Base-by-base conservation (phyloP, 2,797 vertebrate species). In the Ceryle rudis region DNA sequence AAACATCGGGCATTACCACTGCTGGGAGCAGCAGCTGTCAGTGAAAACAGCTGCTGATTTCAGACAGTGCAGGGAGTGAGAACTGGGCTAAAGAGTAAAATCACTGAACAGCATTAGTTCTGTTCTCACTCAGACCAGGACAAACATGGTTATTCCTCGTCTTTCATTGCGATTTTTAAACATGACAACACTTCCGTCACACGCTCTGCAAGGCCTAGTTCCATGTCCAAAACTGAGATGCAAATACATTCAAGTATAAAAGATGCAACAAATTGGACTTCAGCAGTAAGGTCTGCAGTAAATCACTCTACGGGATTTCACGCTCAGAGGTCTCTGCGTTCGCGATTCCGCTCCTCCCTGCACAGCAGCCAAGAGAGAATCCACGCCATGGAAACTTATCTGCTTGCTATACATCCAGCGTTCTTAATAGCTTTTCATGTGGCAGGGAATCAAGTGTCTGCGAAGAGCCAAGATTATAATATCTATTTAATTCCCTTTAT, bases 391-490 rank as follows among this genome's bases (percentile, higher is more conserved):
- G 81, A 66, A 84, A 77, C 17, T 65, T 62, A 84, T 90, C 89
- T 93, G 49, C 64, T 47, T 41, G 31, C 85, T 83, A 29, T 52
- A 46, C 20, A 86, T 51, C 49, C 77, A 77, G 64, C 23, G 33
- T 72, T 52, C 60, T 33, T 14, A 46, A 60, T 9, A 57, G 44
- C 25, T 61, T 65, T 55, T 37, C 13, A 1, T 31, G 75, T 39
- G 85, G 85, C 81, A 86, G 74, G n/a, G 91, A 89, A 84, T 70
- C 77, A 89, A 84, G 31, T 62, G 14, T 66, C 81, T 84, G 47
- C 74, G 35, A 39, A 33, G 31, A 93, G 61, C 85, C 88, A 96
- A 81, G 74, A 81, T 46, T 25, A 66, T 4, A 72, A 17, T 37
- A 65, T 54, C 86, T 54, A 11, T 17, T 66, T 26, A 58, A 78